phyloP scores from a whole-genome alignment of 2,797 vertebrate genomes.

The Melanotaenia nigrans region DNA sequence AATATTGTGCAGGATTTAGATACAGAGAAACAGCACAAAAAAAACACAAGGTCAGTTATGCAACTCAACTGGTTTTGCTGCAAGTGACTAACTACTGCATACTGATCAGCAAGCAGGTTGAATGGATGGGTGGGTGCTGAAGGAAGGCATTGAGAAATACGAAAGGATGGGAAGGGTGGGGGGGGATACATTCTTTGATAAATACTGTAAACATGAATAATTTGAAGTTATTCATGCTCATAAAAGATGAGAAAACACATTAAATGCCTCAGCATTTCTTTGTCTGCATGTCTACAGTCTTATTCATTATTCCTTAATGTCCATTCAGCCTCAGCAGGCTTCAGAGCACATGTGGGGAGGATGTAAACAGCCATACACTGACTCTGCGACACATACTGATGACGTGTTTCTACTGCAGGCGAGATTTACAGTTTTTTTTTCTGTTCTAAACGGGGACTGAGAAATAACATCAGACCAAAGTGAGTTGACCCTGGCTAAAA shows the following conservation, averaged over 20 bases:
- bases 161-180: conserved; percentile 4
- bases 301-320: conserved; percentile 12
- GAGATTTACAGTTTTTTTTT: too few species aligned
- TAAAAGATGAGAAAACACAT: neutral
- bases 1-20: conserved; percentile 25
- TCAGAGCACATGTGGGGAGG: neutral
- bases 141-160: conserved; percentile 16
- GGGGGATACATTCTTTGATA: neutral
- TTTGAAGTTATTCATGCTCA: neutral
- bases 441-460: neutral
- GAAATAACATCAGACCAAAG: neutral
- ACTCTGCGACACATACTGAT: neutral
- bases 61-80: conserved; percentile 88
- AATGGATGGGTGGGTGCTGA: conserved; percentile 12
- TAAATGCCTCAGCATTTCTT: neutral
- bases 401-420: neutral
- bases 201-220: neutral
- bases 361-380: neutral
- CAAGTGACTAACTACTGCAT: conserved; percentile 88
- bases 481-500: neutral
- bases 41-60: conserved; percentile 88
- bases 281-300: neutral
- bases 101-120: conserved; percentile 82
- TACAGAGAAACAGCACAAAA: conserved; percentile 15
- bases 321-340: neutral